These are phyloP conservation scores for Sphenodon punctatus DNA, from an alignment of 2,797 vertebrate species.

Conservation along the genomic window DNA sequence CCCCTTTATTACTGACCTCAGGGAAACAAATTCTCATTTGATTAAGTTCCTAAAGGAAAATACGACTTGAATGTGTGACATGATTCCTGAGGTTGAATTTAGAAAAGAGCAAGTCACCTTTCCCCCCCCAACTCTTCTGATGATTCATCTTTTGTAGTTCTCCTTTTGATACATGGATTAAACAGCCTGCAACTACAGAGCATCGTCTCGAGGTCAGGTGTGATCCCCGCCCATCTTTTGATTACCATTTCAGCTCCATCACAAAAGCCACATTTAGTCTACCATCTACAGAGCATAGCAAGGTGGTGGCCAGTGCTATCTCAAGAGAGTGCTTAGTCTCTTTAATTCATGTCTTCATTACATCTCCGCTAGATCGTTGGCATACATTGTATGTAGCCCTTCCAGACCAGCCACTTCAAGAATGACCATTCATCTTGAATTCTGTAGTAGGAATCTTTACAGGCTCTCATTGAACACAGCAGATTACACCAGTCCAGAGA, in stretches of 20 bases:
- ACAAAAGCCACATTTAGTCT: conserved; percentile 54
- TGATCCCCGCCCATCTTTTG: conserved; percentile 53
- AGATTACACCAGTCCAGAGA: conserved; percentile 13
- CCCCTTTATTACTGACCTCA: conserved; percentile 43
- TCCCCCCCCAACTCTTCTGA: conserved; percentile 14
- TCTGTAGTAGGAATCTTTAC: conserved; percentile 30
- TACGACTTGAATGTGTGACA: conserved; percentile 20
- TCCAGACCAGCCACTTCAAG: conserved; percentile 41
- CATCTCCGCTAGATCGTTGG: conserved; percentile 49
- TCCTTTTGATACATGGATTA: conserved; percentile 35
- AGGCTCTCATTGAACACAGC: conserved; percentile 4
- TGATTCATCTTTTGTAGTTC: conserved; percentile 28
- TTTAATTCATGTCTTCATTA: conserved; percentile 55
- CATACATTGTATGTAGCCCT: conserved; percentile 43
- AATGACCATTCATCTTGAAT: conserved; percentile 43
- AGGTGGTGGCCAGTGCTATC: conserved; percentile 39
- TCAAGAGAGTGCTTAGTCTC: conserved; percentile 45
- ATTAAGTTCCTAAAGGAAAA: conserved; percentile 37
- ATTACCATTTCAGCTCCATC: conserved; percentile 50
- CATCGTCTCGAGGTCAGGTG: conserved; percentile 42
- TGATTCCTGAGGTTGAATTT: conserved; percentile 40
- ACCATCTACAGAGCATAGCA: conserved; percentile 2
- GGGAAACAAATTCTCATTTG: conserved; percentile 66
- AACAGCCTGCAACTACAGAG: conserved; percentile 38
- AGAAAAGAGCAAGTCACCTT: conserved; percentile 25